Evolutionary conservation across 2,113 vertebrate genomes (phyloP), one percentile per base, ranked within the genome.

Genomic region (Mesocricetus auratus): DNA sequence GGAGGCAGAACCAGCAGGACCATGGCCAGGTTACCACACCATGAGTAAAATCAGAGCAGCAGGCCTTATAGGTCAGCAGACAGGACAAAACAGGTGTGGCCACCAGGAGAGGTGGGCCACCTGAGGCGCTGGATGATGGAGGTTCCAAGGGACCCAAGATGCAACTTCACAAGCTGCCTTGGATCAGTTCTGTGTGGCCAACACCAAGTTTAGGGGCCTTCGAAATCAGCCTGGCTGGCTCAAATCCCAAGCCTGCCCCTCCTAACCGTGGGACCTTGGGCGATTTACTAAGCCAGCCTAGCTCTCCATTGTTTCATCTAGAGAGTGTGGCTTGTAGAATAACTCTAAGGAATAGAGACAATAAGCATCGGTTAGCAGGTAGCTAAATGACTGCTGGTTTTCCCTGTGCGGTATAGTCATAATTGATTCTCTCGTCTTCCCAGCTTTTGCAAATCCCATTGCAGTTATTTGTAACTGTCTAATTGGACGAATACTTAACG

Each of bases 391-490:
- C 79, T 74, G 79, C 81, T 68, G 56, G 31, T 29, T 91, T 69
- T 56, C 86, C 91, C 81, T 79, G 78, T 56, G 93, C 82, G n/a
- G 60, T 81, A 90, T 90, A 64, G 77, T 77, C 86, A 79, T 91
- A 77, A 94, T 87, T 50, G 69, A 89, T 74, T 93, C 69, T 92
- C 85, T 45, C 74, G 45, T 95, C 73, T 89, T 89, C 73, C 29
- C 26, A 60, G 73, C 36, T 78, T 94, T 56, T 60, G 50, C 56
- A 79, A 91, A 90, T 75, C 62, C 45, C 0, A 3, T 60, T 62
- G 75, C 58, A 79, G 68, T 58, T 90, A 81, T 75, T 88, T 91
- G 78, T 75, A 96, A 92, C 71, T 79, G n/a, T 86, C 86, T n/a
- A 66, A 82, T 36, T 91, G 68, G 87, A 94, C 82, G 86, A 90